A percentile compares a stretch with the other conserved stretches of the same genome.
Conservation (phyloP, 2,113 vertebrate genomes). For the Larimichthys crocea region DNA sequence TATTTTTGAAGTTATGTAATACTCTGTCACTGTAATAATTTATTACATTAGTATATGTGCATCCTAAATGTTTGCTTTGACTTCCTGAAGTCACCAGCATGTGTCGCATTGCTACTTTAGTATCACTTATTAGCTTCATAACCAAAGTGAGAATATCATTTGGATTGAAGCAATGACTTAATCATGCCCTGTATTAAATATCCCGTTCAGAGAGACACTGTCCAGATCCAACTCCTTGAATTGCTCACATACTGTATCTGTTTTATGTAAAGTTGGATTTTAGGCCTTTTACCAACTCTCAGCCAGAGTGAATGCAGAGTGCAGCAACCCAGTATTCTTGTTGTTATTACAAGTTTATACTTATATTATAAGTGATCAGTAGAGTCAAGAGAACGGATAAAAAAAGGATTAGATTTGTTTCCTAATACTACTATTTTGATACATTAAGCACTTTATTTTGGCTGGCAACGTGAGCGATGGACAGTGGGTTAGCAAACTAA, state of each 20-base stretch:
- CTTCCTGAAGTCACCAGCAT: constrained; percentile 9
- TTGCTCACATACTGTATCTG: constrained; percentile 8
- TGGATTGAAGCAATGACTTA: background rate
- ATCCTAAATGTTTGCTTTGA: constrained; percentile 26
- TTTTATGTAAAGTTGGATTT: constrained; percentile 20
- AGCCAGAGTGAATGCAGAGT: background rate
- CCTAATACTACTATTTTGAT: background rate
- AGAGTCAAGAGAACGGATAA: background rate
- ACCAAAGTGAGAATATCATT: constrained; percentile 15
- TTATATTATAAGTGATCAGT: background rate
- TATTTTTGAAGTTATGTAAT: constrained; percentile 17
- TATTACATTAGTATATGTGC: constrained; percentile 2
- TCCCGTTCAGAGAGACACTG: background rate
- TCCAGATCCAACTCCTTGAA: constrained; percentile 25
- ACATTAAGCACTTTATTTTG: background rate
- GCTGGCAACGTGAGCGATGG: background rate
- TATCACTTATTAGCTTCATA: constrained; percentile 20
- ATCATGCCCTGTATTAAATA: background rate
- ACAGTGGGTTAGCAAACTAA: background rate
- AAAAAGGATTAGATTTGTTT: background rate
- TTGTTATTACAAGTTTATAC: background rate
- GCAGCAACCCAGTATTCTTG: background rate
- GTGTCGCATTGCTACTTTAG: constrained; percentile 19
- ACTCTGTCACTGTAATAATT: background rate
- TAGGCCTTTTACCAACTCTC: constrained; percentile 2